Conservation (phyloP, 2,113 vertebrate species). For the Chiloscyllium plagiosum region DNA sequence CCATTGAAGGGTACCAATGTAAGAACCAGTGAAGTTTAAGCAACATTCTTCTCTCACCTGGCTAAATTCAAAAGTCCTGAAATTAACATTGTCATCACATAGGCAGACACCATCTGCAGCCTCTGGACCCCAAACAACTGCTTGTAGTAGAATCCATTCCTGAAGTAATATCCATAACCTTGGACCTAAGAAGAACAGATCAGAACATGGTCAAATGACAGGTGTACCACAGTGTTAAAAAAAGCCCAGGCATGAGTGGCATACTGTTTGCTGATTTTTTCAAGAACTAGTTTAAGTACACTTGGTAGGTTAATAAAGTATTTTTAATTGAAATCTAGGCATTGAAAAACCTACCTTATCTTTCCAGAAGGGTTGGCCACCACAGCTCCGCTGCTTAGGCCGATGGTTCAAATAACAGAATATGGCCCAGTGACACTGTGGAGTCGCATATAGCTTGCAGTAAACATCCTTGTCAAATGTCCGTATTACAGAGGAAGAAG, state of each 20-base stretch:
- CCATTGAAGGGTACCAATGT: conserved; percentile 62
- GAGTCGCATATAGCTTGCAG: neutral
- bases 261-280: neutral
- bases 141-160: conserved; percentile 43
- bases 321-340: neutral
- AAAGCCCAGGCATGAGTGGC: neutral
- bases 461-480: neutral
- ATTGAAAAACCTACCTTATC: neutral
- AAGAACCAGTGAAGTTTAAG: conserved; percentile 70
- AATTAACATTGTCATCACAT: conserved; percentile 56
- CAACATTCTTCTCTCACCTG: conserved; percentile 58
- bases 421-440: neutral
- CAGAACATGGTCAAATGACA: neutral
- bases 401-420: neutral
- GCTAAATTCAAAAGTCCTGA: conserved; percentile 51
- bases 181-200: neutral
- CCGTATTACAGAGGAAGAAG: no score
- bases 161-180: conserved; percentile 43
- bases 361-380: neutral
- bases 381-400: neutral
- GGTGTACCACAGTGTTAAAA: neutral
- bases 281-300: neutral
- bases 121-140: conserved; percentile 38
- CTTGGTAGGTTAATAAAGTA: neutral
- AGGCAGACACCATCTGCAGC: conserved; percentile 47